A percentile compares a stretch with the other conserved stretches of the same genome.
Conservation (phyloP, 2,888 invertebrate genomes). For the Drosophila tripunctata region DNA sequence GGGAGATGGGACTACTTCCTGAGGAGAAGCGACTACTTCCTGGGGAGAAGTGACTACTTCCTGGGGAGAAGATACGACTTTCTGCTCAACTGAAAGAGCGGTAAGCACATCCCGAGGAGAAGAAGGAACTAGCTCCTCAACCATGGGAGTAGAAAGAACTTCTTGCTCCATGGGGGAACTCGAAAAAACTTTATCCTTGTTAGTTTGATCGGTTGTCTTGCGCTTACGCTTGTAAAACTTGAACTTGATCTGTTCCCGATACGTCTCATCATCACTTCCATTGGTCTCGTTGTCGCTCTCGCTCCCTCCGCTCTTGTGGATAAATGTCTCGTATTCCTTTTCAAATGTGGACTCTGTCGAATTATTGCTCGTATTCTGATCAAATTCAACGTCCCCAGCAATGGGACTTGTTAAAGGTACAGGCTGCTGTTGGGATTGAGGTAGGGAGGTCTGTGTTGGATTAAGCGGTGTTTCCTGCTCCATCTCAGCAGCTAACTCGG, state of each 20-base stretch:
- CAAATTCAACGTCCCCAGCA: constrained; percentile 63
- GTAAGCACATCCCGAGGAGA: no score
- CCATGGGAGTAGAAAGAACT: no score
- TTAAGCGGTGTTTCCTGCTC: no score
- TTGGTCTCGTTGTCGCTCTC: constrained; percentile 52
- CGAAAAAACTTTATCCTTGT: no score
- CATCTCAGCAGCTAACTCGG: constrained; percentile 2
- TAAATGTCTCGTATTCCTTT: constrained; percentile 81
- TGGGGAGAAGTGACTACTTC: no score
- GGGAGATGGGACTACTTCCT: no score
- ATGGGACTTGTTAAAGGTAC: constrained; percentile 34
- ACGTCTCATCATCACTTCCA: constrained; percentile 35
- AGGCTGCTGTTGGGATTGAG: neutral
- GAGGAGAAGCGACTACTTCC: no score
- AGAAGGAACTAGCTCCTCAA: neutral
- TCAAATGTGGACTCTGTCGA: constrained; percentile 81
- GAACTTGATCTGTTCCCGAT: constrained; percentile 63
- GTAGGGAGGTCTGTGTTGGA: no score
- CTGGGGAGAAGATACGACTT: no score
- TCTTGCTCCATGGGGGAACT: neutral
- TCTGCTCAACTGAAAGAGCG: no score
- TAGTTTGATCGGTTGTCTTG: constrained; percentile 52
- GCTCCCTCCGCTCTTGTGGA: constrained; percentile 75
- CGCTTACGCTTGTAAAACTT: constrained; percentile 80
- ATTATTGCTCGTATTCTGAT: constrained; percentile 68